Conservation (phyloP, 2,888 invertebrate genomes). For the Danaus chrysippus region DNA sequence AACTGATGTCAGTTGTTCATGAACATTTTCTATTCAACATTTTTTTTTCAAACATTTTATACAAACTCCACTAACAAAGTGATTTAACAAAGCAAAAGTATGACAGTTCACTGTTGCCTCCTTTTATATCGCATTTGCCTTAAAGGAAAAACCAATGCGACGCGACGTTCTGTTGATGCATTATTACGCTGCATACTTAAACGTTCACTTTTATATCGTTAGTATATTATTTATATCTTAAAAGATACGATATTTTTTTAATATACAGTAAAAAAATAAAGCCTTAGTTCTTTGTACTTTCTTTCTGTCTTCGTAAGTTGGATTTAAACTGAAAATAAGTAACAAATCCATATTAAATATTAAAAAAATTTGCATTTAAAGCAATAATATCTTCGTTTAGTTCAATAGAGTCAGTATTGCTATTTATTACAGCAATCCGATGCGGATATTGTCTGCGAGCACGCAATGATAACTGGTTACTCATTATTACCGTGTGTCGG, state of each 20-base stretch:
- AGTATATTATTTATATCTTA: background rate
- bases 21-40: no score
- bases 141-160: conserved; percentile 18
- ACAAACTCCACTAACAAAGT: background rate
- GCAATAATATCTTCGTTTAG: conserved; percentile 10
- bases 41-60: background rate
- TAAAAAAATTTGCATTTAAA: background rate
- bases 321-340: no score
- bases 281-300: no score
- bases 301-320: no score
- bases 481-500: conserved; percentile 15
- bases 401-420: conserved; percentile 27
- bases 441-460: conserved; percentile 36
- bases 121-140: conserved; percentile 21
- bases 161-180: conserved; percentile 9
- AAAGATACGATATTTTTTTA: background rate
- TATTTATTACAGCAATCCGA: conserved; percentile 32
- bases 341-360: background rate
- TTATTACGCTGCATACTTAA: conserved; percentile 4
- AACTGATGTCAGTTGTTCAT: no score
- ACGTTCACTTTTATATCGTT: background rate
- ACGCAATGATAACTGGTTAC: conserved; percentile 32
- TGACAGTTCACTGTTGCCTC: conserved; percentile 10
- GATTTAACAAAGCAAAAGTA: conserved; percentile 1
- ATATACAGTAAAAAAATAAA: background rate